Base-by-base conservation (phyloP, 2,888 invertebrate species). In the Colostygia pectinataria region DNA sequence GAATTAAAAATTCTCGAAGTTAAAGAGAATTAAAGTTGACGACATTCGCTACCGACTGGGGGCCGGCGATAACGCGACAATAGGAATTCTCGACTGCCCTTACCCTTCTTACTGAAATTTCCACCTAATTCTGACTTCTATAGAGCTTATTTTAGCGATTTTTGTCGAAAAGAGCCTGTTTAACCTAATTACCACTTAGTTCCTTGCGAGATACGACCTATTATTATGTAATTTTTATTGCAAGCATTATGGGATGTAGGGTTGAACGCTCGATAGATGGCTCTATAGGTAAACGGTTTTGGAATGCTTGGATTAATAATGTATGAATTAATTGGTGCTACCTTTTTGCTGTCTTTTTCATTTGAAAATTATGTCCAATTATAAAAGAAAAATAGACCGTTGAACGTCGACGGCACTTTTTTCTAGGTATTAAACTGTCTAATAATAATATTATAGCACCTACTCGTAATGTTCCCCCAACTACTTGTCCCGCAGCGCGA, bases 11-110 rank as follows among this genome's bases (percentile, higher is more conserved):
- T 77, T 77, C 69, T 63, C 72, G 70, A 74, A 74, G 76, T 76
- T 77, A 77, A 83, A 80, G 72, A 73, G 82, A 80, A 85, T 85
- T 84, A 85, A 87, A 87, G 83, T 86, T 78, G 74, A 74, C 74
- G 72, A 70, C 71, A 70, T 74, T 73, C 66, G 66, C 59, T 59
- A 64, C 66, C 66, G 74, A 69, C 82, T 88, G 87, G 79, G 75
- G 77, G 63, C 59, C 57, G 73, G 64, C 78, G 88, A 88, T 88
- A 88, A 88, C 77, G 74, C 53, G 65, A 88, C 88, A 88, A 88
- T 83, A 68, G 84, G 79, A 81, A 77, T 83, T 83, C 82, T 77
- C 71, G 71, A 74, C 78, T 80, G 81, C 71, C 77, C 66, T 42
- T 29, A 64, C 36, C 45, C 61, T 58, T 64, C 64, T 67, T 63